Evolutionary conservation across 2,113 vertebrate species (phyloP), one percentile per base, ranked within the genome.

Genomic region (Potamarius usumacintae): DNA sequence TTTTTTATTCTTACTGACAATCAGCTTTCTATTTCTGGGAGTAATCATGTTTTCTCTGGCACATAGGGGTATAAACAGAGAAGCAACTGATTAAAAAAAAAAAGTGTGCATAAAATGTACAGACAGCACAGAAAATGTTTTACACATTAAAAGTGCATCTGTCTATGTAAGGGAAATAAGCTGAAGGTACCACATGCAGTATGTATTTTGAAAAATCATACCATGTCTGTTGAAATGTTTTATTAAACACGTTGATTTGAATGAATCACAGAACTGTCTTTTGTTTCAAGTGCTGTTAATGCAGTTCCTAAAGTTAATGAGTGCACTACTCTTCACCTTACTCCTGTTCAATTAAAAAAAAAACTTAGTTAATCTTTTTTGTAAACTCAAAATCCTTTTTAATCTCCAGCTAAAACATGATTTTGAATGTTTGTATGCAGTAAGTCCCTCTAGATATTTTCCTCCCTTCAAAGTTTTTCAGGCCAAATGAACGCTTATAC

Each of bases 211-310:
- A 85, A 85, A 78, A 83, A 90, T 86, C 89, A 85, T 85, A 25
- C 77, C 85, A 88, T 92, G 92, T 92, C 83, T 89, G 69, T 88
- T 92, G 84, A 83, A 90, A 88, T 86, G 90, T 91, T 92, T 94
- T 88, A 93, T 92, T 94, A 94, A 94, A 94, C 53, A 86, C 90
- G 65, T 65, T 82, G 55, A 90, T 86, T 84, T 84, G 14, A 65
- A 83, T 30, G 4, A 10, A 72, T 55, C n/a, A 8, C 18, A 82
- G 25, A 34, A 18, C 0, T 69, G 71, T 69, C 58, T 14, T 69
- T 18, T 82, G 67, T 85, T 14, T 72, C 42, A 55, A 2, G 1
- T 42, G 27, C 15, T n/a, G 2, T 11, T 77, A 18, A 74, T 55
- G 48, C 25, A 69, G 15, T 12, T 15, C 34, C 42, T 76, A 48